phyloP scores from a whole-genome alignment of 1,140 invertebrate species.

The Drosophila pseudoobscura region DNA sequence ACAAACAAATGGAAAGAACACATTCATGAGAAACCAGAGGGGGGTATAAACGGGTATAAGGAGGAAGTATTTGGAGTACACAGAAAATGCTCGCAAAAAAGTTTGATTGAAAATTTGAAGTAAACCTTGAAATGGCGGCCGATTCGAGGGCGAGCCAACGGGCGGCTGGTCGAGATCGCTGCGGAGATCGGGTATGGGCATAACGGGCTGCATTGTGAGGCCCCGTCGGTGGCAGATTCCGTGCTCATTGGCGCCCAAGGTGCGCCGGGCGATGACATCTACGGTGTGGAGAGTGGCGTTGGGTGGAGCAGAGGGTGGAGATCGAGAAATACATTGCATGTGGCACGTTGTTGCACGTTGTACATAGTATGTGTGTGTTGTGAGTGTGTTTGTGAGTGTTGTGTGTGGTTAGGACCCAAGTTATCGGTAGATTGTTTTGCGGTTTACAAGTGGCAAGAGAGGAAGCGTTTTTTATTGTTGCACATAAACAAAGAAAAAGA shows the following conservation, averaged over 20 bases:
- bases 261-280: constrained; percentile 79
- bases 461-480: constrained; percentile 49
- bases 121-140: constrained; percentile 83
- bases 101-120: constrained; percentile 47
- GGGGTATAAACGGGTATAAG: constrained; percentile 21
- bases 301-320: constrained; percentile 15
- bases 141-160: constrained; percentile 75
- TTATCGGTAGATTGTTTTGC: constrained; percentile 47
- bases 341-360: constrained; percentile 32
- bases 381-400: constrained; percentile 40
- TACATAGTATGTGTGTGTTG: constrained; percentile 27
- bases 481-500: constrained; percentile 73
- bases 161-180: constrained; percentile 88
- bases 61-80: constrained; percentile 12
- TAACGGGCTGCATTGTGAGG: constrained; percentile 89
- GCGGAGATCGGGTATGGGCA: constrained; percentile 93
- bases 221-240: constrained; percentile 92
- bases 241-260: constrained; percentile 89
- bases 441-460: constrained; percentile 50
- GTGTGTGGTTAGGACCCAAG: constrained; percentile 58
- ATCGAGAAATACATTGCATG: constrained; percentile 40
- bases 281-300: constrained; percentile 14
- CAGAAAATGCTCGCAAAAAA: constrained; percentile 46
- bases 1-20: constrained; percentile 69
- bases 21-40: constrained; percentile 48